Conservation (phyloP, 2,113 vertebrate genomes). For the Actenoides lindsayi region DNA sequence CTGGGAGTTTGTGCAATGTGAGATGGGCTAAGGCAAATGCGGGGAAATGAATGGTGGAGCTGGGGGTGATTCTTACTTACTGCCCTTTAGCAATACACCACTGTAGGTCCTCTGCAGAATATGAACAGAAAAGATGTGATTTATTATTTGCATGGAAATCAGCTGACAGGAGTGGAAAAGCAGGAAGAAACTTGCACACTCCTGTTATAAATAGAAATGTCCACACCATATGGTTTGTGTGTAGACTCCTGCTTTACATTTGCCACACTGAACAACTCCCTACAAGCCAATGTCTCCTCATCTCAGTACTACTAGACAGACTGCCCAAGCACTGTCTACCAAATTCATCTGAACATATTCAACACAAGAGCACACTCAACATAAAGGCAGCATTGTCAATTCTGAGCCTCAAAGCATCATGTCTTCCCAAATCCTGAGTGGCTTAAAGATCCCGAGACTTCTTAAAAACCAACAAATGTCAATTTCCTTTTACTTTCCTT, state of each 20-base stretch:
- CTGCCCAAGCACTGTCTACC: fast-evolving
- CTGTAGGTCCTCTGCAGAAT: background rate
- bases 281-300: background rate
- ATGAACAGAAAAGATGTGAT: background rate
- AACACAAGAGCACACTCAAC: background rate
- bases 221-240: background rate
- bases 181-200: background rate
- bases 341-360: background rate
- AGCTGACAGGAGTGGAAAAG: background rate
- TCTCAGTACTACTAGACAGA: background rate
- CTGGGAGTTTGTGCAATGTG: background rate
- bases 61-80: background rate
- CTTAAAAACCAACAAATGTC: conserved; percentile 37
- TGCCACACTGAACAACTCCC: background rate
- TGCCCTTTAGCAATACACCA: background rate
- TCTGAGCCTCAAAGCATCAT: conserved; percentile 1
- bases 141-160: background rate
- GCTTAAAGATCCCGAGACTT: conserved; percentile 6
- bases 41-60: background rate
- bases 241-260: background rate
- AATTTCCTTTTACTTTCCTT: conserved; percentile 52
- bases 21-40: fast-evolving
- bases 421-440: background rate
- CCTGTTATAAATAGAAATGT: background rate
- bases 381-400: conserved; percentile 30